phyloP scores from a whole-genome alignment of 2,888 invertebrate genomes.

The Latrodectus elegans region DNA sequence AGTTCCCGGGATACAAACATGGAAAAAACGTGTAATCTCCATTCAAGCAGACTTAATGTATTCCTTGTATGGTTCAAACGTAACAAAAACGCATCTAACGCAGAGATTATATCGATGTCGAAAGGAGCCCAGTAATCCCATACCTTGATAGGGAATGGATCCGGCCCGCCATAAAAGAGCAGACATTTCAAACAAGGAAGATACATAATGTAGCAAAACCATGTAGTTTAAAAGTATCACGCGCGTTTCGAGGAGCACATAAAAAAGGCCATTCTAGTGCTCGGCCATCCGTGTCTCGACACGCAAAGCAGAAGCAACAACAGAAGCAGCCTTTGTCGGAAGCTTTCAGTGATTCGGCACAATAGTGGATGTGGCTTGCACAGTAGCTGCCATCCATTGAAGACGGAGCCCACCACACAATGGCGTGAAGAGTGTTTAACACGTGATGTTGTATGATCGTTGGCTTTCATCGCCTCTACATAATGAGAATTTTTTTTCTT shows the following conservation, averaged over 20 bases:
- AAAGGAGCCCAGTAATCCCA: slow-evolving; percentile 43
- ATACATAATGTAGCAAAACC: slow-evolving; percentile 11
- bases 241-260: slow-evolving; percentile 20
- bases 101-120: slow-evolving; percentile 31
- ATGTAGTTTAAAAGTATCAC: slow-evolving; percentile 45
- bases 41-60: slow-evolving; percentile 32
- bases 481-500: slow-evolving; percentile 60
- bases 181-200: slow-evolving; percentile 7
- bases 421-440: slow-evolving; percentile 62
- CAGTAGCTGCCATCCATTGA: slow-evolving; percentile 32
- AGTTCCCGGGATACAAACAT: slow-evolving; percentile 43
- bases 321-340: slow-evolving; percentile 22
- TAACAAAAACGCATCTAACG: slow-evolving; percentile 35
- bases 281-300: slow-evolving; percentile 39
- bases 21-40: slow-evolving; percentile 55
- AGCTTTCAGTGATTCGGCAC: slow-evolving; percentile 22
- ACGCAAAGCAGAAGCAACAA: slow-evolving; percentile 61
- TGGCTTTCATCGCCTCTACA: slow-evolving; percentile 58
- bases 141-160: slow-evolving; percentile 10
- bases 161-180: slow-evolving; percentile 6
- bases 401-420: slow-evolving; percentile 33
- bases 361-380: slow-evolving; percentile 37
- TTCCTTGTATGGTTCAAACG: not conserved
- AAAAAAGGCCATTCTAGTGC: slow-evolving; percentile 34
- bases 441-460: slow-evolving; percentile 65